Percentiles rank a stretch among this genome's conserved stretches.
Evolutionary conservation across 2,888 invertebrate genomes (phyloP).

Genomic region (Zhuqinia jingwanae): DNA sequence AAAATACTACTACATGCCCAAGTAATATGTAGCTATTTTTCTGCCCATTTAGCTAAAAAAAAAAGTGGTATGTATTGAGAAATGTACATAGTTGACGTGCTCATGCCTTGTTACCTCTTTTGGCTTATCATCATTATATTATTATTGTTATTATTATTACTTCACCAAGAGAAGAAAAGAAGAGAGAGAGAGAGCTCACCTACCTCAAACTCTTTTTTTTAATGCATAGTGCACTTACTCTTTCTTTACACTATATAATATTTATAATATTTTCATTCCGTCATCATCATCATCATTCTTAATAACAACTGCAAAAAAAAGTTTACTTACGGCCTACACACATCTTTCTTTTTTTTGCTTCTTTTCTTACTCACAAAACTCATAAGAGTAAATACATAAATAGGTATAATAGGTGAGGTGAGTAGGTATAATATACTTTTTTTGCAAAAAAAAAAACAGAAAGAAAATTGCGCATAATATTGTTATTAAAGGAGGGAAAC

Average conservation of each 20-base stretch:
- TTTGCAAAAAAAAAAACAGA: too few species aligned
- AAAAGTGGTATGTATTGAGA: constrained; percentile 61
- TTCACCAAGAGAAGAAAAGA: background rate
- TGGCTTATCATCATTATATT: constrained; percentile 63
- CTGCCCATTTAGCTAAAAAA: constrained; percentile 54
- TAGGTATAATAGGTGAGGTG: too few species aligned
- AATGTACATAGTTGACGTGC: constrained; percentile 62
- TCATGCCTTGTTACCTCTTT: constrained; percentile 71
- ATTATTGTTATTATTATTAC: constrained; percentile 53
- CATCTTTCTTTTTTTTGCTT: background rate
- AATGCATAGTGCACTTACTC: constrained; percentile 7
- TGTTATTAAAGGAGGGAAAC: constrained; percentile 6
- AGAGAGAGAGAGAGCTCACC: constrained; percentile 40
- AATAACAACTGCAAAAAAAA: too few species aligned
- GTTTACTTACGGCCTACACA: constrained; percentile 62
- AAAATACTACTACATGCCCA: background rate
- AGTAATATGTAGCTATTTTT: constrained; percentile 39
- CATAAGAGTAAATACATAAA: constrained; percentile 5
- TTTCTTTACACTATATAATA: background rate
- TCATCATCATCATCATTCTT: constrained; percentile 51
- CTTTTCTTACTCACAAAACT: constrained; percentile 7
- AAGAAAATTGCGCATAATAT: constrained; percentile 18
- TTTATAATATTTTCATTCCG: constrained; percentile 27
- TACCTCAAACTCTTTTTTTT: constrained; percentile 57
- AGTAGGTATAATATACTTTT: too few species aligned